Conservation (phyloP, 1,140 invertebrate species). For the Paramacrobiotus metropolitanus region DNA sequence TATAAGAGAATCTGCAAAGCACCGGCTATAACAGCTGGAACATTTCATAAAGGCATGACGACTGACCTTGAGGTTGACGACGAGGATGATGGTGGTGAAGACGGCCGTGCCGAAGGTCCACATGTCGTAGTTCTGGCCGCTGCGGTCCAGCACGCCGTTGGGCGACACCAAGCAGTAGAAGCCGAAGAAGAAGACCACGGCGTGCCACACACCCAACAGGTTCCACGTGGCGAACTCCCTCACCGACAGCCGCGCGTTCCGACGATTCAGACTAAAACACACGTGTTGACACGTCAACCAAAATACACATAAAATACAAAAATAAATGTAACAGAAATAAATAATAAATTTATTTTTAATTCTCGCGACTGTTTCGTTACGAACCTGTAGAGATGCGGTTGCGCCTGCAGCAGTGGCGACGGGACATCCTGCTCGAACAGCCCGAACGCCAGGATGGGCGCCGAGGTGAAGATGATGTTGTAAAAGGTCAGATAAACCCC, state of each 20-base stretch:
- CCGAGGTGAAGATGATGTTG: constrained; percentile 44
- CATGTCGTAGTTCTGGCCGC: constrained; percentile 22
- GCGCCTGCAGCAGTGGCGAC: constrained; percentile 31
- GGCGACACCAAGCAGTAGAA: constrained; percentile 20
- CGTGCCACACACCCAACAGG: constrained; percentile 31
- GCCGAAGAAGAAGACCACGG: constrained; percentile 29
- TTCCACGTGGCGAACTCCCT: constrained; percentile 38
- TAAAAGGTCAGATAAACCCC: constrained; percentile 44
- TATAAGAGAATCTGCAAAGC: constrained; percentile 33
- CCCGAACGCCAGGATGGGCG: constrained; percentile 41
- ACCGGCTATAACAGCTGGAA: not conserved
- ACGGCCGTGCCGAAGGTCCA: constrained; percentile 26
- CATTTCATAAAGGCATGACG: constrained; percentile 1
- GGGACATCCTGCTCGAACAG: constrained; percentile 42
- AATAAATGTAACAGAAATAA: not conserved
- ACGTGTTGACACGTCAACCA: no score
- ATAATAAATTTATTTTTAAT: no score
- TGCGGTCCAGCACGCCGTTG: constrained; percentile 18
- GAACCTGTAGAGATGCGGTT: constrained; percentile 40
- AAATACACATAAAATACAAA: not conserved
- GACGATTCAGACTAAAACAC: constrained; percentile 25
- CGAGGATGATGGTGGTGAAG: constrained; percentile 24
- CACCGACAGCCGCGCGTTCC: constrained; percentile 39
- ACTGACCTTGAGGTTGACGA: constrained; percentile 32
- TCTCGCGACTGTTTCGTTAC: no score